A percentile compares a stretch with the other conserved stretches of the same genome.
Conservation (phyloP, 1,140 invertebrate genomes). For the Anthonomus grandis region DNA sequence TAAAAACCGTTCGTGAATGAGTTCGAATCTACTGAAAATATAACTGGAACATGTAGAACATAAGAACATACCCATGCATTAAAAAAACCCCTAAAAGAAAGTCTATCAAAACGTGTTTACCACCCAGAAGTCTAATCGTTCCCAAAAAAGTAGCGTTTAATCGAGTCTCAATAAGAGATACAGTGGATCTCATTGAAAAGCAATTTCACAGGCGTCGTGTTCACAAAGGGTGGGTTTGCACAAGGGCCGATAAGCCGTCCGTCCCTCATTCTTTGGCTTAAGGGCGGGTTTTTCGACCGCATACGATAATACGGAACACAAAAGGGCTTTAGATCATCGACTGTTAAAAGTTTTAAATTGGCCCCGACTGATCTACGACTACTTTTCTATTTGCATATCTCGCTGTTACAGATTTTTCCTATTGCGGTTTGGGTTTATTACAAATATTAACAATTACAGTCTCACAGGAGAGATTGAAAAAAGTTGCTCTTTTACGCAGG, state of each 20-base stretch:
- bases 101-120: background rate
- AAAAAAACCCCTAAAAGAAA: background rate
- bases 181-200: conserved; percentile 22
- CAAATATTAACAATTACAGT: no score
- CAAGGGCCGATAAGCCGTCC: conserved; percentile 12
- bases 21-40: no score
- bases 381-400: no score
- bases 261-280: conserved; percentile 10
- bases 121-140: background rate
- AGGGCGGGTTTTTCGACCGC: conserved; percentile 17
- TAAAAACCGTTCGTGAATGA: no score
- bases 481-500: no score
- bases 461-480: no score
- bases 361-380: no score
- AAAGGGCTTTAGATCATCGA: background rate
- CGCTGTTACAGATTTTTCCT: no score
- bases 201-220: conserved; percentile 22
- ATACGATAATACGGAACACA: conserved; percentile 15
- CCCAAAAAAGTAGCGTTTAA: conserved; percentile 15
- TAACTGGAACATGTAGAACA: no score
- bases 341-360: no score
- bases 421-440: no score
- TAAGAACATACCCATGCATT: no score
- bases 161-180: conserved; percentile 19
- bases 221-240: conserved; percentile 9